phyloP scores from a whole-genome alignment of 2,113 vertebrate species.

The Microcebus murinus region DNA sequence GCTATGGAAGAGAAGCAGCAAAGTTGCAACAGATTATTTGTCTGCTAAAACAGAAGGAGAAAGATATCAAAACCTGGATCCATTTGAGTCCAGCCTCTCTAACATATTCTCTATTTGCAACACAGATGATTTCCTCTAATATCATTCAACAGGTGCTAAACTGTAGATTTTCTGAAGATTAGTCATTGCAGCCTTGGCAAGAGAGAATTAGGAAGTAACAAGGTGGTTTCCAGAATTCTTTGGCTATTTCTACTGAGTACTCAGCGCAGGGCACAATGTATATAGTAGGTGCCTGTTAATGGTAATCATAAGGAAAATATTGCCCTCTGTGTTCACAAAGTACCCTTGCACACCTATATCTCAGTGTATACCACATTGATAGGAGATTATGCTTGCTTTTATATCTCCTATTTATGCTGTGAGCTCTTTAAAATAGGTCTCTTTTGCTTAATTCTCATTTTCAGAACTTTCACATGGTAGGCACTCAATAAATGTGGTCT shows the following conservation, averaged over 20 bases:
- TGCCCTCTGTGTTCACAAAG: background rate
- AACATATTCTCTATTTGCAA: conserved; percentile 77
- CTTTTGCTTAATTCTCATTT: background rate
- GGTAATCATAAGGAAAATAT: background rate
- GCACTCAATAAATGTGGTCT: background rate
- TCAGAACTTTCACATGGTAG: background rate
- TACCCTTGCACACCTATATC: background rate
- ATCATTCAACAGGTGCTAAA: conserved; percentile 81
- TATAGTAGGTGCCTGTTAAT: background rate
- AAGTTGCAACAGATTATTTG: conserved; percentile 89
- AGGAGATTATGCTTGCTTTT: background rate
- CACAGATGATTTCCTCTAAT: conserved; percentile 80
- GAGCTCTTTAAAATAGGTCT: background rate
- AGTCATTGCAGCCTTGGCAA: conserved; percentile 65
- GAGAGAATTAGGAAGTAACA: conserved; percentile 27
- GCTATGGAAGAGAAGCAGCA: conserved; percentile 85
- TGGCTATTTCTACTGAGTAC: background rate
- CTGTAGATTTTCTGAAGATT: conserved; percentile 74
- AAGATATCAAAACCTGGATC: conserved; percentile 72
- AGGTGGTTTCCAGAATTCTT: background rate
- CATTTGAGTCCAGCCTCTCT: conserved; percentile 74
- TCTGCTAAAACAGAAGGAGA: conserved; percentile 88
- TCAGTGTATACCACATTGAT: background rate
- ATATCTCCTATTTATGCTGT: background rate
- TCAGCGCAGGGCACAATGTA: background rate